Conservation (phyloP, 2,113 vertebrate genomes). For the Cichladusa arquata region DNA sequence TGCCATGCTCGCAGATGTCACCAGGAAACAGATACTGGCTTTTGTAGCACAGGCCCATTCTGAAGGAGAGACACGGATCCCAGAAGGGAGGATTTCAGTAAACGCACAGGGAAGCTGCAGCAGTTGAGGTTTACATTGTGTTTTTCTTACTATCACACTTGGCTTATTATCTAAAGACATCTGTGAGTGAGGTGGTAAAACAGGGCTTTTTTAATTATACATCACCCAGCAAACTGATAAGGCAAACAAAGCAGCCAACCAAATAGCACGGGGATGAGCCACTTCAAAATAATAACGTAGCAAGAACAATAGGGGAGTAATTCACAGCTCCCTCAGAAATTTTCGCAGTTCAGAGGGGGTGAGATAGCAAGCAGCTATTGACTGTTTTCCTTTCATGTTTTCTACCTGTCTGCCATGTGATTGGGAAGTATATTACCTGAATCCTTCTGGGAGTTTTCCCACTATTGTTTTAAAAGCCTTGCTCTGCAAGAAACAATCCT, state of each 20-base stretch:
- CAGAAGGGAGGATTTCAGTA: neutral
- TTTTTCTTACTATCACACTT: neutral
- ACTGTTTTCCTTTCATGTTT: constrained; percentile 15
- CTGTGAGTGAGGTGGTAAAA: constrained; percentile 34
- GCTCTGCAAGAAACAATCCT: neutral
- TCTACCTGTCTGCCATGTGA: neutral
- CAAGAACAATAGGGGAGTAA: constrained; percentile 26
- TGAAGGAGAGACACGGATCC: neutral
- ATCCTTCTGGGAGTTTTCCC: neutral
- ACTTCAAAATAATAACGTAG: constrained; percentile 49
- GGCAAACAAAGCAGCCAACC: constrained; percentile 17
- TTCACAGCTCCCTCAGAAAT: constrained; percentile 6
- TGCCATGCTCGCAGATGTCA: neutral
- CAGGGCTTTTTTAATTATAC: constrained; percentile 45
- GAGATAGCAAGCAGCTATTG: constrained; percentile 20
- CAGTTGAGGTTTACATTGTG: neutral
- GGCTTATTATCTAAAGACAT: constrained; percentile 1
- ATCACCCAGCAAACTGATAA: constrained; percentile 33
- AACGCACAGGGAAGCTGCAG: neutral
- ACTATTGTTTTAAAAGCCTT: neutral
- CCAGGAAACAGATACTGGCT: neutral
- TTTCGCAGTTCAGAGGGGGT: neutral
- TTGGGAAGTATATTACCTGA: neutral
- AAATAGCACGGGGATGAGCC: neutral
- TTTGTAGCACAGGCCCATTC: neutral